A percentile compares a stretch with the other conserved stretches of the same genome.
phyloP scores from a whole-genome alignment of 2,113 vertebrate genomes.

The Dinomys branickii region DNA sequence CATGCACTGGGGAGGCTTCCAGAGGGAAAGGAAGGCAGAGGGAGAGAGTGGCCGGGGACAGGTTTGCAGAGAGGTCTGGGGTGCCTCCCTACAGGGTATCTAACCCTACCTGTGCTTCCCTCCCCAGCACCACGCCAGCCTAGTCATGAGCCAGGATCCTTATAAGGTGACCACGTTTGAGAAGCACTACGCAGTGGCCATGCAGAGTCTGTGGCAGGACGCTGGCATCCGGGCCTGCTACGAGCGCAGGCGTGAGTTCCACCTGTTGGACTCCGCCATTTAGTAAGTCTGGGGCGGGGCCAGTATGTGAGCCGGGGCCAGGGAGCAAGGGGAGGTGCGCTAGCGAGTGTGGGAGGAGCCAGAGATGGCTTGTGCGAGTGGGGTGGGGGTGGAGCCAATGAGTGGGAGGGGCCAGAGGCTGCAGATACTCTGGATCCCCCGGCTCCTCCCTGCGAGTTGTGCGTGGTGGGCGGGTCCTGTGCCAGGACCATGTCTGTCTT shows the following conservation, averaged over 20 bases:
- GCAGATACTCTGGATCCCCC: neutral
- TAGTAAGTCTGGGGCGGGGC: constrained; percentile 88
- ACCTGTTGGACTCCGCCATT: constrained; percentile 92
- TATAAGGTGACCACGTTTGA: constrained; percentile 86
- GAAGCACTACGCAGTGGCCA: constrained; percentile 77
- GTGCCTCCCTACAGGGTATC: neutral
- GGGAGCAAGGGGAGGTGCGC: neutral
- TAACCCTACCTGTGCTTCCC: neutral
- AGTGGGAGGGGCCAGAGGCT: neutral
- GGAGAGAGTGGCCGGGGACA: neutral
- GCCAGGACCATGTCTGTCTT: neutral
- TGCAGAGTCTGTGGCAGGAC: constrained; percentile 91
- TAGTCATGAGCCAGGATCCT: constrained; percentile 87
- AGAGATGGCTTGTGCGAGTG: neutral
- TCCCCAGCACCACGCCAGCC: constrained; percentile 86
- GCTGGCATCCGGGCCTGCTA: constrained; percentile 89
- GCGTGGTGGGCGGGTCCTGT: neutral
- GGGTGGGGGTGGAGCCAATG: neutral
- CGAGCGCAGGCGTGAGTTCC: constrained; percentile 90
- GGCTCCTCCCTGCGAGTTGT: neutral
- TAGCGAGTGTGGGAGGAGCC: neutral
- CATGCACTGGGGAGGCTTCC: fast-evolving
- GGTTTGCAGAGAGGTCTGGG: neutral
- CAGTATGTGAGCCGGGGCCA: fast-evolving
- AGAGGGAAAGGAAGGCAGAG: neutral